Evolutionary conservation across 2,797 vertebrate genomes (phyloP), one percentile per base, ranked within the genome.

Genomic region (Enteromius paludinosus): DNA sequence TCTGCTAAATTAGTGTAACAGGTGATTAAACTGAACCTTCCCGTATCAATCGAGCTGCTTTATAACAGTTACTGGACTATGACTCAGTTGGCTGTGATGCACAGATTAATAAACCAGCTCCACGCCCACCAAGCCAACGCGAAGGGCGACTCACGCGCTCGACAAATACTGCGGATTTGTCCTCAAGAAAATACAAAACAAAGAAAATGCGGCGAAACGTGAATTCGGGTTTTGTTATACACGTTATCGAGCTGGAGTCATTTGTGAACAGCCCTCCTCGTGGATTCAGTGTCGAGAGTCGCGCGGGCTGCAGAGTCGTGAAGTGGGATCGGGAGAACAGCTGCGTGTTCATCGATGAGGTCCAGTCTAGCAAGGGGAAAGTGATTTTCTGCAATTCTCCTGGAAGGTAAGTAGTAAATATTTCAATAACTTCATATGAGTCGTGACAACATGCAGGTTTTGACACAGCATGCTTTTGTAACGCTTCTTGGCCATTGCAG

Each of bases 271-370:
- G 81, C 0, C 93, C 93, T 3, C 92, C 92, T 2, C 8, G 12
- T 0, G 92, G 90, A 8, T 93, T 93, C 82, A 78, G 64, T 7
- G 91, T 93, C 70, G 82, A 89, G 54, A 68, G 81, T 0, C 23
- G 65, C 0, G 82, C 79, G 0, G 85, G 83, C 3, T 43, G 49
- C 0, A 87, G 33, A 79, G 62, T 84, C 2, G 89, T 95, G 28
- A 81, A 49, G 79, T 84, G 83, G 75, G 85, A 92, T 8, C 65
- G 85, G 9, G 87, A 90, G 14, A 12, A 9, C 0, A 90, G 75
- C 75, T 81, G 91, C 78, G 89, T 94, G 47, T 89, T 95, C 28
- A 92, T 92, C 33, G 90, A 93, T 28, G 88, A 91, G 59, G 83
- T 92, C 15, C 0, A 85, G 18, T 86, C 66, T 41, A 61, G 83